These are phyloP conservation scores for Tachysurus vachellii DNA, from an alignment of 2,113 vertebrate genomes.

Conservation along the genomic window DNA sequence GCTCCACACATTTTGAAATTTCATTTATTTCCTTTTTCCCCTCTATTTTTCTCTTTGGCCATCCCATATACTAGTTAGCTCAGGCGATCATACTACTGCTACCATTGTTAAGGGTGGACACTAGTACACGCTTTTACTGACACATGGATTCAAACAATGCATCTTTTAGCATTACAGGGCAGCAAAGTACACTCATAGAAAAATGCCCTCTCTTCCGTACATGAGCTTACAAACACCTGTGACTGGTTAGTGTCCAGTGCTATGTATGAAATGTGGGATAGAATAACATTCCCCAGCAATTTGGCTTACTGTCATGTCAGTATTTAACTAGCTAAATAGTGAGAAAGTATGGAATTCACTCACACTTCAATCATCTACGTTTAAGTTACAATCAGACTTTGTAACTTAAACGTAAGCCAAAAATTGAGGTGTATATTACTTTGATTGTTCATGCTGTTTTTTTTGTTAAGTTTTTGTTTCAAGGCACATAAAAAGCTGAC, in stretches of 20 bases:
- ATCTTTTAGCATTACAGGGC: neutral
- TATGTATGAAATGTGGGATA: neutral
- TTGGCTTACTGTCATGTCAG: neutral
- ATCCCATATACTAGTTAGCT: neutral
- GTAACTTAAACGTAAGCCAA: neutral
- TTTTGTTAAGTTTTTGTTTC: neutral
- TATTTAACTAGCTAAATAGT: neutral
- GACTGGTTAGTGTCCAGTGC: neutral
- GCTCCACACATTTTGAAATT: neutral
- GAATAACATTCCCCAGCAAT: neutral
- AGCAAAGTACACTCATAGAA: neutral
- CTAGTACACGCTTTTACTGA: neutral
- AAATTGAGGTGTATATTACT: neutral
- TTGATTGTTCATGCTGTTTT: neutral
- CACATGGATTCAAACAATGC: neutral
- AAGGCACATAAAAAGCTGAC: neutral
- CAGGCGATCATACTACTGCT: neutral
- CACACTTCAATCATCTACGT: neutral
- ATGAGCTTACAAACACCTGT: neutral
- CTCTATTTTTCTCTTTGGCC: neutral
- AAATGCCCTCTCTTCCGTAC: neutral
- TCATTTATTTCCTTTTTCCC: neutral
- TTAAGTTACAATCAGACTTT: neutral
- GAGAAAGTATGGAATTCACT: neutral
- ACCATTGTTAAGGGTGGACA: neutral